Conservation (phyloP, 1,140 invertebrate species). For the Cydia amplana region DNA sequence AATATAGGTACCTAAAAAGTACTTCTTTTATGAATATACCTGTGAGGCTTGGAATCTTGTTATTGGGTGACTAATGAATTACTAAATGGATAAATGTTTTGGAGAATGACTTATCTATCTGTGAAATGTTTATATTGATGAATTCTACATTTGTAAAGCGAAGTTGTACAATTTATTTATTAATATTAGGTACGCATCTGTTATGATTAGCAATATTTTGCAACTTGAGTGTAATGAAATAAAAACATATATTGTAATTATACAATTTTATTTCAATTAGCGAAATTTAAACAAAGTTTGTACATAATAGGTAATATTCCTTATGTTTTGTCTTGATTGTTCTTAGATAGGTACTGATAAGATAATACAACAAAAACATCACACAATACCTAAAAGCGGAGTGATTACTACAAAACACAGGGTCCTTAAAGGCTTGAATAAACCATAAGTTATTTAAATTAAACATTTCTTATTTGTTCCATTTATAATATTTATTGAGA, state of each 20-base stretch:
- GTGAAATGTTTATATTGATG: not conserved
- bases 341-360: not conserved
- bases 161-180: not conserved
- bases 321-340: slow-evolving; percentile 2
- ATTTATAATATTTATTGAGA: not conserved
- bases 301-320: not conserved
- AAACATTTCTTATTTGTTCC: not conserved
- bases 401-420: slow-evolving; percentile 13
- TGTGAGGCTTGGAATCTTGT: not conserved
- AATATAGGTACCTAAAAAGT: no score
- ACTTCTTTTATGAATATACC: no score
- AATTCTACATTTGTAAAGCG: not conserved
- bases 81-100: not conserved
- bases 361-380: not conserved
- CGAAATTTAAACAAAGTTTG: not conserved
- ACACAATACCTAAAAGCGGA: not conserved
- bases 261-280: not conserved
- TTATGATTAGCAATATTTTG: slow-evolving; percentile 6
- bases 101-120: not conserved
- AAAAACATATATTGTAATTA: not conserved
- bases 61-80: not conserved
- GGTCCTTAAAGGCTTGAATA: slow-evolving; percentile 12
- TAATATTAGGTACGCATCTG: not conserved
- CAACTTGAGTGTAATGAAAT: not conserved
- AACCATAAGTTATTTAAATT: not conserved